Base-by-base conservation (phyloP, 1,140 invertebrate genomes). In the Calycopis cecrops region DNA sequence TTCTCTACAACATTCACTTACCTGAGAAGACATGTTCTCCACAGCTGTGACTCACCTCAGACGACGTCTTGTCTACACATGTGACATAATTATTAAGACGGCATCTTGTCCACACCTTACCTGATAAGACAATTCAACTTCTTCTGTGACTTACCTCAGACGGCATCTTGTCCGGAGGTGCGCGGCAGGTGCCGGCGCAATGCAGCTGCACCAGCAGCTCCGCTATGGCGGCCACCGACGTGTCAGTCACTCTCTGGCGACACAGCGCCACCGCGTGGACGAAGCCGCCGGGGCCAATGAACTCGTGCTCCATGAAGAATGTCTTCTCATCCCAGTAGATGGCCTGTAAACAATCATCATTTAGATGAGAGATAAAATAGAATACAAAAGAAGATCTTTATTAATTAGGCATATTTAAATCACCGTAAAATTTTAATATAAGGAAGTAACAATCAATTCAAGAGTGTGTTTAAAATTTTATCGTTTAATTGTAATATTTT, bases 241-340 rank as follows among this genome's bases (percentile, higher is more conserved):
- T 94, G 61, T 93, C 91, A 28, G 94, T 91, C 50, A 96, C 86
- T 4, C 93, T 89, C 66, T 95, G 93, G 34, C 93, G 90, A 61
- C 93, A 93, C 49, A 95, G 90, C 18, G 92, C 94, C 34, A 97
- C 94, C 9, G 94, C 93, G 69, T 95, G 92, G 7, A 96, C 90
- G 73, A 97, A 96, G 28, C 92, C 91, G 56, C 96, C 94, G 16
- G 88, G 90, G 0, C 93, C 93, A n/a, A 95, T 88, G 69, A 97
- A 95, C 53, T 93, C 91, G 79, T 97, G 95, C 73, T 97, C 95
- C 91, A 97, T 93, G 72, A 94, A 97, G 16, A 96, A 91, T 12
- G 92, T 92, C 72, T 92, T 93, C 17, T 94, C 92, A 67, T 96
- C 94, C 95, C 95, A 97, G 75, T 94, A 96, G 42, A 95, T 90